Conservation (phyloP, 2,797 vertebrate genomes). For the Karalla daura region DNA sequence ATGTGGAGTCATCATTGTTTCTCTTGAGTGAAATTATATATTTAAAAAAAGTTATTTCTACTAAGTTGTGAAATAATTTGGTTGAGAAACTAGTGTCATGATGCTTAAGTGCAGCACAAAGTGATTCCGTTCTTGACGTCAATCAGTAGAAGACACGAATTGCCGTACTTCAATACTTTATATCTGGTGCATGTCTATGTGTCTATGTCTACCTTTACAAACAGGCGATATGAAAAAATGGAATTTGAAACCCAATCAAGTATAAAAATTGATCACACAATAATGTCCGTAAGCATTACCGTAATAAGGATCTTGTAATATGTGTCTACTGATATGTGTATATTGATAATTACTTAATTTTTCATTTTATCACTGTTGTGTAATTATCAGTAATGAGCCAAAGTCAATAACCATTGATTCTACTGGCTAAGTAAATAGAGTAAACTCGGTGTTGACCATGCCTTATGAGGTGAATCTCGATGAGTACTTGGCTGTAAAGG, state of each 20-base stretch:
- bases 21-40: conserved; percentile 1
- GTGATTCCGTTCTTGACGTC: conserved; percentile 2
- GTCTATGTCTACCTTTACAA: conserved; percentile 10
- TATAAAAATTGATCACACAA: not conserved
- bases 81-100: conserved; percentile 3
- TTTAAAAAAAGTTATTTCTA: conserved; percentile 15
- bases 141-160: not conserved
- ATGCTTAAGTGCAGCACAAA: conserved; percentile 7
- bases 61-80: conserved; percentile 9
- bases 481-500: not conserved
- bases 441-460: not conserved
- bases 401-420: not conserved
- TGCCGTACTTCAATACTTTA: not conserved
- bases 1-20: too few species aligned
- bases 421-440: not conserved
- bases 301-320: not conserved
- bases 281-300: too few species aligned
- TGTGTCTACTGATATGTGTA: not conserved
- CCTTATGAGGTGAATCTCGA: too few species aligned
- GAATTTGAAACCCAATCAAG: conserved; percentile 1
- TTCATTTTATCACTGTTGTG: not conserved
- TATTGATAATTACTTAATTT: not conserved
- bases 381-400: not conserved
- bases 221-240: conserved; percentile 10
- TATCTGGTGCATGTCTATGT: conserved; percentile 1